Percentiles rank a stretch among this genome's conserved stretches.
These are phyloP conservation scores for Penaeus vannamei DNA, from an alignment of 1,140 invertebrate species.

Conservation along the genomic window DNA sequence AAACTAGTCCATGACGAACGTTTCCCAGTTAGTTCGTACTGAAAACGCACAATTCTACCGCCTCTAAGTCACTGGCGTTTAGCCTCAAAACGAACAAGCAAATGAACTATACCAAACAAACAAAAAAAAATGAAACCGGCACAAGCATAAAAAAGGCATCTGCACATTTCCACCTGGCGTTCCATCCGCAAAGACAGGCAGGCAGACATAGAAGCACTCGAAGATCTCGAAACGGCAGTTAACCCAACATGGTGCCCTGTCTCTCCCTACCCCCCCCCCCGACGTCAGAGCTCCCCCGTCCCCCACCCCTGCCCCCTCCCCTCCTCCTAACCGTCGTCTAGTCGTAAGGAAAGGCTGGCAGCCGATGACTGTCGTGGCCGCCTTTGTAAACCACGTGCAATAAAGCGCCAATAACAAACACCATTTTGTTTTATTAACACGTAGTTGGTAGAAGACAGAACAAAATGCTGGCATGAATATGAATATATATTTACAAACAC, in stretches of 20 bases:
- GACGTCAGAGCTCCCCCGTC: neutral
- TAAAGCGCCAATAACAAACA: constrained; percentile 47
- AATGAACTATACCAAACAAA: too few species aligned
- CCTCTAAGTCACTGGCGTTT: too few species aligned
- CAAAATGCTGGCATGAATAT: neutral
- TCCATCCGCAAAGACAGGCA: neutral
- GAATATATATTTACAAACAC: too few species aligned
- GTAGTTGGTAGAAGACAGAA: neutral
- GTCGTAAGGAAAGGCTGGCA: constrained; percentile 42
- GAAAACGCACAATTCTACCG: too few species aligned
- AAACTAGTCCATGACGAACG: too few species aligned
- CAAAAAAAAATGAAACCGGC: too few species aligned
- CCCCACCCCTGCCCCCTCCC: neutral
- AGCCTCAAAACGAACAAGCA: too few species aligned
- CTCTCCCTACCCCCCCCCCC: constrained; percentile 9
- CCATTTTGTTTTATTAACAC: neutral
- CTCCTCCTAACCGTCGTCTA: constrained; percentile 30
- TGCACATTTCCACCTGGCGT: neutral
- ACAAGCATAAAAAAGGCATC: too few species aligned
- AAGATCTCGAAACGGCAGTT: neutral
- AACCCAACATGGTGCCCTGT: too few species aligned
- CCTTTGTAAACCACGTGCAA: constrained; percentile 56
- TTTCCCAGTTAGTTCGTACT: too few species aligned
- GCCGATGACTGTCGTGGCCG: constrained; percentile 35
- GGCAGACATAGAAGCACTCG: neutral